Conservation (phyloP, 2,888 invertebrate species). For the Netelia melanura region DNA sequence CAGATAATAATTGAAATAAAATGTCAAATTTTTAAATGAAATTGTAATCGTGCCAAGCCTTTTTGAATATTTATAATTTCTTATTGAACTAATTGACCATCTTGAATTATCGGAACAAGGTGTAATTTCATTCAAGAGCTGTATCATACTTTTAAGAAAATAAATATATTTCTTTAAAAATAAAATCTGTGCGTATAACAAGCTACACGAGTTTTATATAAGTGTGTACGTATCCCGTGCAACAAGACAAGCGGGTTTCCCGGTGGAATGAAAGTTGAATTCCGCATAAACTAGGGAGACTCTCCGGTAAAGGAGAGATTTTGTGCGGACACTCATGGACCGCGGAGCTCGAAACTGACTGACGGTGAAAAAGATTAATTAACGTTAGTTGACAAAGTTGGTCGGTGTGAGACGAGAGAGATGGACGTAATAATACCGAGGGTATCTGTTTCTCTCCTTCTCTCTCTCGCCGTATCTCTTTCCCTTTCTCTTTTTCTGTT, state of each 20-base stretch:
- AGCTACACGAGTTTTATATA: no score
- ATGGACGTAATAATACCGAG: constrained; percentile 31
- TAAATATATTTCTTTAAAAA: no score
- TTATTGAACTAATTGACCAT: no score
- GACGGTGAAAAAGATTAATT: constrained; percentile 54
- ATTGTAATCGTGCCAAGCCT: no score
- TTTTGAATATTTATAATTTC: no score
- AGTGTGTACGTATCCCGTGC: neutral
- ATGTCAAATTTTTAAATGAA: no score
- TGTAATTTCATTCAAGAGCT: no score
- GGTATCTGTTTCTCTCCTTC: neutral
- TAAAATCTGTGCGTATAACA: no score
- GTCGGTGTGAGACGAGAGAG: constrained; percentile 14
- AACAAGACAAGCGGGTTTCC: constrained; percentile 2
- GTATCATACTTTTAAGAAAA: no score
- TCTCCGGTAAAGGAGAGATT: neutral
- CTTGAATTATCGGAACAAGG: no score
- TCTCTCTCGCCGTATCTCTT: neutral
- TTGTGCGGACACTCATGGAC: neutral
- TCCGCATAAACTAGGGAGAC: neutral
- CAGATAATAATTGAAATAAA: no score
- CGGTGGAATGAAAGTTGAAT: constrained; percentile 14
- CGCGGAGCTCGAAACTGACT: neutral
- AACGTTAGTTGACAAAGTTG: constrained; percentile 51
- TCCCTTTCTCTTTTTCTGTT: neutral